These are phyloP conservation scores for Gobiocypris rarus DNA, from an alignment of 2,113 vertebrate species.

Conservation along the genomic window DNA sequence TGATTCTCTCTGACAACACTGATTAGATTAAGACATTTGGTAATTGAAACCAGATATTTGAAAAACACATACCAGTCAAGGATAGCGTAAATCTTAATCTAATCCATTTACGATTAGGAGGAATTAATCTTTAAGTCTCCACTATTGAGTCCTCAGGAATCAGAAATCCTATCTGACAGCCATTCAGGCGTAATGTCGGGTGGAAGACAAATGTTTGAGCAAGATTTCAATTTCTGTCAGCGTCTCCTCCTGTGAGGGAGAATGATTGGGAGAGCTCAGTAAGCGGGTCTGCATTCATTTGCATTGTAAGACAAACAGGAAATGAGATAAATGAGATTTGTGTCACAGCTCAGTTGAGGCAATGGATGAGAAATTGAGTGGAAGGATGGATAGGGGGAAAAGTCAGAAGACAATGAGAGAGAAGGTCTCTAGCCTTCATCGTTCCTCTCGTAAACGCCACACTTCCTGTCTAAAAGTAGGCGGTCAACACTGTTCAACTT, in stretches of 20 bases:
- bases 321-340: conserved; percentile 53
- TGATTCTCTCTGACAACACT: neutral
- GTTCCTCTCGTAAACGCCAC: neutral
- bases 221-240: conserved; percentile 45
- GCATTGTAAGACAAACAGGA: conserved; percentile 56
- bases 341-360: conserved; percentile 31
- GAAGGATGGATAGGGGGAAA: conserved; percentile 1
- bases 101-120: neutral
- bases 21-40: conserved; percentile 2
- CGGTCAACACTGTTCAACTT: neutral
- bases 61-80: conserved; percentile 5
- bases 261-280: conserved; percentile 21
- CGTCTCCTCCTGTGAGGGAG: conserved; percentile 24
- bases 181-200: neutral
- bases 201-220: conserved; percentile 48
- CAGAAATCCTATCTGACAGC: conserved; percentile 35
- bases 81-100: neutral
- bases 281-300: conserved; percentile 39
- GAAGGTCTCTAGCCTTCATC: neutral
- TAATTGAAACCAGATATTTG: neutral
- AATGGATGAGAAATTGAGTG: conserved; percentile 23
- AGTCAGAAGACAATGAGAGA: neutral
- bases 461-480: neutral
- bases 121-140: conserved; percentile 32
- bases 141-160: conserved; percentile 32